Conservation (phyloP, 1,140 invertebrate species). For the Philopotamus ludificatus region DNA sequence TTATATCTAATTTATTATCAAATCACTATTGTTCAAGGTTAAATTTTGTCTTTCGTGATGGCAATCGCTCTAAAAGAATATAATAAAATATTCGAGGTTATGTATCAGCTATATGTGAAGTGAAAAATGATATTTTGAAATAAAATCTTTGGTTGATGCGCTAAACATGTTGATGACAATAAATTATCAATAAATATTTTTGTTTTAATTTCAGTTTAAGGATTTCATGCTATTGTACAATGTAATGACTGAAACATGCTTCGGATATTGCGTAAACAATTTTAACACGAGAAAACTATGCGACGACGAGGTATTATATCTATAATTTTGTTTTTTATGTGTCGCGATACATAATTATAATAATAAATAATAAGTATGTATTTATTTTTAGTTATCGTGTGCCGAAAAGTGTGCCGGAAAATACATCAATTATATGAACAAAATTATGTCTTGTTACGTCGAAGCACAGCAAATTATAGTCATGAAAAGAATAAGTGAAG, state of each 20-base stretch:
- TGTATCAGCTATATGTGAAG: too few species aligned
- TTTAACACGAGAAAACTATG: slow-evolving; percentile 35
- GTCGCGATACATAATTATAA: background rate
- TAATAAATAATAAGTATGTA: slow-evolving; percentile 2
- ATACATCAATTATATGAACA: slow-evolving; percentile 36
- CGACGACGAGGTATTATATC: slow-evolving; percentile 33
- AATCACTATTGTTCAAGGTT: too few species aligned
- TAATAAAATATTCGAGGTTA: too few species aligned
- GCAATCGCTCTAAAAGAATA: too few species aligned
- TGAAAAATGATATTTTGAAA: too few species aligned
- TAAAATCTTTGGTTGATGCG: too few species aligned
- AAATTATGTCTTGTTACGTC: slow-evolving; percentile 35
- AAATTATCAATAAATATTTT: too few species aligned
- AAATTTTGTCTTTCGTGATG: too few species aligned
- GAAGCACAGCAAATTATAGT: slow-evolving; percentile 35
- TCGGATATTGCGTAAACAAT: slow-evolving; percentile 37
- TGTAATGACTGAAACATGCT: slow-evolving; percentile 36
- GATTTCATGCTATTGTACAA: slow-evolving; percentile 41
- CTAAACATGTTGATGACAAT: too few species aligned
- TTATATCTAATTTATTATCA: too few species aligned
- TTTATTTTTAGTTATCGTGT: slow-evolving; percentile 34
- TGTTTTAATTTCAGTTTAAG: slow-evolving; percentile 36
- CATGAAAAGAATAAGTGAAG: slow-evolving; percentile 33
- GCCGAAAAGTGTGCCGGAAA: slow-evolving; percentile 35
- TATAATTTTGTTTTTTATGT: slow-evolving; percentile 1